These are phyloP conservation scores for Sinocyclocheilus grahami DNA, from an alignment of 2,113 vertebrate genomes.

Conservation along the genomic window DNA sequence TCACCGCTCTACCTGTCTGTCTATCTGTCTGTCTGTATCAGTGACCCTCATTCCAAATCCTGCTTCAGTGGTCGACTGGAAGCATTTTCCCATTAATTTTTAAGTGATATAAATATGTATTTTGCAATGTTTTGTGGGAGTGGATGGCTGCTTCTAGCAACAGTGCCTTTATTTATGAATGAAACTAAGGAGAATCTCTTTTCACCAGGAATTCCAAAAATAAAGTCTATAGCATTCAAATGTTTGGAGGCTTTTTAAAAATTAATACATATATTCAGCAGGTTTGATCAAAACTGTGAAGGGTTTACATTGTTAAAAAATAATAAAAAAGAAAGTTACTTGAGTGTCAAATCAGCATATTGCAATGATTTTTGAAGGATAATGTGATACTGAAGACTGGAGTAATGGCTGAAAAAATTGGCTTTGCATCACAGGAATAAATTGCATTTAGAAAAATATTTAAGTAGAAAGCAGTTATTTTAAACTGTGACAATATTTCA, in stretches of 20 bases:
- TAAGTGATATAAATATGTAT: not conserved
- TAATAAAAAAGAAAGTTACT: not conserved
- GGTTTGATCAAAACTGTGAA: not conserved
- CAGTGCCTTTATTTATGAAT: no score
- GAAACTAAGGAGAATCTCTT: no score
- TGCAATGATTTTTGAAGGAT: not conserved
- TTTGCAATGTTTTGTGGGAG: not conserved
- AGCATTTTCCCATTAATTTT: not conserved
- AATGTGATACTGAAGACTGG: not conserved
- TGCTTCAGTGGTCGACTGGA: not conserved
- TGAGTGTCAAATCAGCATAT: not conserved
- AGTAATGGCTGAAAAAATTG: not conserved
- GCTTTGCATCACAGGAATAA: not conserved
- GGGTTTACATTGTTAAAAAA: not conserved
- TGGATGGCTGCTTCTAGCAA: no score
- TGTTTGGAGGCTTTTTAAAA: no score
- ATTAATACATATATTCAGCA: no score
- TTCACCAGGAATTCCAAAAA: no score
- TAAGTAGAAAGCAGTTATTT: not conserved
- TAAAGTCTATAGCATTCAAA: no score
- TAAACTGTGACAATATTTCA: not conserved
- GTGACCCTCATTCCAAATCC: not conserved
- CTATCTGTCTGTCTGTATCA: conserved; percentile 2
- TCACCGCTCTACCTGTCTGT: conserved; percentile 50
- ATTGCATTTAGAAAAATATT: not conserved